Conservation (phyloP, 2,888 invertebrate species). For the Epirrhoe tristata region DNA sequence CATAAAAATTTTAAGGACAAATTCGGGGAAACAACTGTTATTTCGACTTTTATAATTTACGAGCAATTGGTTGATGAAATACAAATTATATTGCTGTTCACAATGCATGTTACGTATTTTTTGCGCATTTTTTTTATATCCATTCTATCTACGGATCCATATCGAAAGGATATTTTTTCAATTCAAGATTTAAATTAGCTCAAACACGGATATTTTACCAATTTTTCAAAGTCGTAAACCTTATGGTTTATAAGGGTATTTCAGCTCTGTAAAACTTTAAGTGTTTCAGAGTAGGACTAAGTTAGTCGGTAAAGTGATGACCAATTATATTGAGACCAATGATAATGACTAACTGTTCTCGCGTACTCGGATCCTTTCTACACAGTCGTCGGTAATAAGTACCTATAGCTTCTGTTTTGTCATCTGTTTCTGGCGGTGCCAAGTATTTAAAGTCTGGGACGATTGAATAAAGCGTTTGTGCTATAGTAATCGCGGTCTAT, state of each 20-base stretch:
- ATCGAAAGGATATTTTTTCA: too few species aligned
- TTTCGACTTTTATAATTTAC: slow-evolving; percentile 21
- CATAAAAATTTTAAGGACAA: slow-evolving; percentile 28
- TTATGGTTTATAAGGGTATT: too few species aligned
- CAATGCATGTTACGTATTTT: too few species aligned
- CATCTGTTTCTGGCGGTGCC: neutral
- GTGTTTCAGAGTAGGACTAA: slow-evolving; percentile 30
- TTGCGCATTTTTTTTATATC: too few species aligned
- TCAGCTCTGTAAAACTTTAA: neutral
- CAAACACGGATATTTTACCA: too few species aligned
- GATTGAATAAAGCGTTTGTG: neutral
- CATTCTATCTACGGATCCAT: too few species aligned
- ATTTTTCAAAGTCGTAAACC: too few species aligned
- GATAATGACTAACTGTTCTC: slow-evolving; percentile 26
- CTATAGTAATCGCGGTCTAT: neutral
- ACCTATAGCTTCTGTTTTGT: slow-evolving; percentile 20
- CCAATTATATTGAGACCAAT: slow-evolving; percentile 38
- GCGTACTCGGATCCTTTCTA: slow-evolving; percentile 24
- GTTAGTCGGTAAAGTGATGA: slow-evolving; percentile 28
- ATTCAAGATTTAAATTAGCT: too few species aligned
- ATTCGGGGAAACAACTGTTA: slow-evolving; percentile 21
- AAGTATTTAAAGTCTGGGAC: slow-evolving; percentile 3
- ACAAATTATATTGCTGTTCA: neutral
- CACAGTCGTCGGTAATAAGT: neutral
- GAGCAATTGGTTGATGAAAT: slow-evolving; percentile 5